Percentiles rank a stretch among this genome's conserved stretches.
Conservation (phyloP, 1,140 invertebrate species). For the Pseudobourletiella spinata region DNA sequence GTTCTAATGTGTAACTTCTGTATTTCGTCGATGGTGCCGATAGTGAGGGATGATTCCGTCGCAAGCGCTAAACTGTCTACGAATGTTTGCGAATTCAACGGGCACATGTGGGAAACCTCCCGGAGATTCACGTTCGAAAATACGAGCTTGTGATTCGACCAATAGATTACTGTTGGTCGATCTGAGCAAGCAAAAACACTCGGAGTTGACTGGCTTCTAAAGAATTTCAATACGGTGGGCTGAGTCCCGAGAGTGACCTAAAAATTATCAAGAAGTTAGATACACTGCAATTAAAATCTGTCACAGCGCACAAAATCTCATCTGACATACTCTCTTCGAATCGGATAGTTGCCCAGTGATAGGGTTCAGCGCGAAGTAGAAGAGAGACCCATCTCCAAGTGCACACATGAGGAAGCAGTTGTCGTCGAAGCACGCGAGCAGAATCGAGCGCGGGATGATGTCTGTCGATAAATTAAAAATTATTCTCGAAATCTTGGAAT, state of each 20-base stretch:
- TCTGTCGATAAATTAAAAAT: slow-evolving; percentile 48
- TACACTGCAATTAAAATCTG: too few species aligned
- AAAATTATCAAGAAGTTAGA: too few species aligned
- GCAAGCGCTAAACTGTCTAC: slow-evolving; percentile 89
- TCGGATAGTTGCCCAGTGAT: slow-evolving; percentile 61
- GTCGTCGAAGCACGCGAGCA: slow-evolving; percentile 89
- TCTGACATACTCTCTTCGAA: slow-evolving; percentile 64
- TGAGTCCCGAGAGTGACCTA: slow-evolving; percentile 88
- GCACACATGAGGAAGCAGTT: slow-evolving; percentile 85
- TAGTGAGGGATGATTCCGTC: slow-evolving; percentile 85
- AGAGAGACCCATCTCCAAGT: slow-evolving; percentile 94
- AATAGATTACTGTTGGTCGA: slow-evolving; percentile 96
- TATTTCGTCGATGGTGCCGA: slow-evolving; percentile 98
- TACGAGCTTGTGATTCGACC: slow-evolving; percentile 95
- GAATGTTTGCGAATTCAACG: slow-evolving; percentile 86
- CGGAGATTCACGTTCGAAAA: slow-evolving; percentile 99
- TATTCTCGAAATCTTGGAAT: too few species aligned
- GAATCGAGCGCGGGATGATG: slow-evolving; percentile 89
- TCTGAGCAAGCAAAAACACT: slow-evolving; percentile 99
- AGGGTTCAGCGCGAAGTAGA: slow-evolving; percentile 81
- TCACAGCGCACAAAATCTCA: too few species aligned
- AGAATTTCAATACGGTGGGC: slow-evolving; percentile 85
- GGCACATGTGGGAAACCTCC: slow-evolving; percentile 98
- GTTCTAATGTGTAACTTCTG: slow-evolving; percentile 95
- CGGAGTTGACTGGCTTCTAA: slow-evolving; percentile 80